phyloP scores from a whole-genome alignment of 1,140 invertebrate species.

The Drosophila tropicalis region DNA sequence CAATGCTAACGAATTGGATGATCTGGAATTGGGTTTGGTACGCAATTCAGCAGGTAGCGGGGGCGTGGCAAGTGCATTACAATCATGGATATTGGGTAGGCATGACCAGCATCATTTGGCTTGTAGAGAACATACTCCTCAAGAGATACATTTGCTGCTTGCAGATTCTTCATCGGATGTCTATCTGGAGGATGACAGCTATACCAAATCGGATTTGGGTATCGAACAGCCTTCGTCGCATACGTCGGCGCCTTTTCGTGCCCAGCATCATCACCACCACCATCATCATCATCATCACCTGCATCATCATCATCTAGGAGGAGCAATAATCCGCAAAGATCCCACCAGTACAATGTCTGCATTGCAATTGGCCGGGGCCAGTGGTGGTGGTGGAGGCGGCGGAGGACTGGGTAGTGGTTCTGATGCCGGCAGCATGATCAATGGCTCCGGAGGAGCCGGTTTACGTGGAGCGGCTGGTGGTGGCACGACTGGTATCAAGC shows the following conservation, averaged over 20 bases:
- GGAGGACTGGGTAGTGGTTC: conserved; percentile 5
- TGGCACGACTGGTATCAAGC: conserved; percentile 61
- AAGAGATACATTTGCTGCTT: neutral
- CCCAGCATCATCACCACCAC: conserved; percentile 63
- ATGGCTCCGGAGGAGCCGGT: neutral
- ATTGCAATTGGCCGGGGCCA: conserved; percentile 84
- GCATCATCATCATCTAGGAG: conserved; percentile 52
- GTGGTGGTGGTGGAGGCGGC: conserved; percentile 7
- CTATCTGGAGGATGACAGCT: conserved; percentile 79
- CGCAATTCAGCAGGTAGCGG: conserved; percentile 52
- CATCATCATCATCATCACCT: conserved; percentile 60
- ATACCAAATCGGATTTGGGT: conserved; percentile 80
- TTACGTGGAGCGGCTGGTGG: conserved; percentile 19
- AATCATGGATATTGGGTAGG: conserved; percentile 76
- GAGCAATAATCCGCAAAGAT: conserved; percentile 84
- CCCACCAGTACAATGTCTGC: conserved; percentile 86
- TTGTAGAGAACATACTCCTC: neutral
- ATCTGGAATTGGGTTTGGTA: conserved; percentile 67
- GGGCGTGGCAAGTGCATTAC: conserved; percentile 52
- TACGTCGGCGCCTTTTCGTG: conserved; percentile 46
- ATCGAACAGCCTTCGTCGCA: conserved; percentile 71
- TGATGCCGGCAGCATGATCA: neutral
- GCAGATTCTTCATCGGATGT: conserved; percentile 79
- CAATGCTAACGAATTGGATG: conserved; percentile 51
- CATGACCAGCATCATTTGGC: neutral